Conservation (phyloP, 2,797 vertebrate genomes). For the Oreortyx pictus region DNA sequence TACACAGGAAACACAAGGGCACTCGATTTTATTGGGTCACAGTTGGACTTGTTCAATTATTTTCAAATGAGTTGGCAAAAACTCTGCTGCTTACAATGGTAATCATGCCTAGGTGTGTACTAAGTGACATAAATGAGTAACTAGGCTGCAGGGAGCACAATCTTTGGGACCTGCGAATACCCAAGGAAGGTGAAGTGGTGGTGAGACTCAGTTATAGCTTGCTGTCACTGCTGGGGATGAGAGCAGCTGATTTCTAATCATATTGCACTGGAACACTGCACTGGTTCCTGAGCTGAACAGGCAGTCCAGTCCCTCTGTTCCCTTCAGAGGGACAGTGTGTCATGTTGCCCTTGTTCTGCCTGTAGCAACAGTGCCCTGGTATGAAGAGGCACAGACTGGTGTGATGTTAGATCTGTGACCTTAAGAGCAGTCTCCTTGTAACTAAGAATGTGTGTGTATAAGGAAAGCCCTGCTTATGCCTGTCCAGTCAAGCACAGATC, state of each 20-base stretch:
- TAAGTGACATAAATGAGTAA: background rate
- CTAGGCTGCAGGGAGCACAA: background rate
- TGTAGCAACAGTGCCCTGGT: background rate
- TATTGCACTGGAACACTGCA: background rate
- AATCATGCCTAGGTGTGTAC: accelerated
- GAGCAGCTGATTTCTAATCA: background rate
- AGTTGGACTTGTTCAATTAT: background rate
- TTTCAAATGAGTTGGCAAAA: background rate
- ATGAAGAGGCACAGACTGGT: background rate
- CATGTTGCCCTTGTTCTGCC: background rate
- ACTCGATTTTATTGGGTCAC: background rate
- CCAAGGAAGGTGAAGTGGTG: background rate
- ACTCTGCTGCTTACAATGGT: background rate
- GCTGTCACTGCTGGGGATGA: background rate
- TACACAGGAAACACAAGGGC: background rate
- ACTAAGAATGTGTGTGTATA: background rate
- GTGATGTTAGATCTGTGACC: background rate
- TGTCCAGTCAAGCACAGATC: background rate
- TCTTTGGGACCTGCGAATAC: background rate
- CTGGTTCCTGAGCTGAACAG: background rate
- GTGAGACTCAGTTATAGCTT: background rate
- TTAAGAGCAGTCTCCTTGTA: background rate
- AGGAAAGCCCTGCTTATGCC: too few relatives aligned
- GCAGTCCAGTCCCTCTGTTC: background rate
- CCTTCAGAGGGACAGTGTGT: accelerated